These are phyloP conservation scores for Cossypha caffra DNA, from an alignment of 2,797 vertebrate genomes.

Conservation along the genomic window DNA sequence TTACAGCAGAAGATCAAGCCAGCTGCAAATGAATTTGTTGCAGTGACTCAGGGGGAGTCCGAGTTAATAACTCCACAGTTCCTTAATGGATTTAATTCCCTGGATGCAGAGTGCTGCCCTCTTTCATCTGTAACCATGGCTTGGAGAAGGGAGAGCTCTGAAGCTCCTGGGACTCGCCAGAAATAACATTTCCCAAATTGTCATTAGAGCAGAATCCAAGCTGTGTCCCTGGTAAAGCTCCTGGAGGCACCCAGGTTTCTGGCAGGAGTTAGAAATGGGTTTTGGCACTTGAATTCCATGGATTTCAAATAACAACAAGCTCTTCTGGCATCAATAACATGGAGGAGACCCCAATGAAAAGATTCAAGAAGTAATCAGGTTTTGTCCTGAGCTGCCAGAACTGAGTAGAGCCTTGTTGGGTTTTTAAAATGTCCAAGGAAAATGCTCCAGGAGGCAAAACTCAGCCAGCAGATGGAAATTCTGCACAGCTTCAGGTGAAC, in stretches of 20 bases:
- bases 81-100: slow-evolving; percentile 53
- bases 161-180: slow-evolving; percentile 4
- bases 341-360: neutral
- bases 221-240: neutral
- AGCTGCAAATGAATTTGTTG: slow-evolving; percentile 42
- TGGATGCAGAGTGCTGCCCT: slow-evolving; percentile 26
- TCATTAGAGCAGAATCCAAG: neutral
- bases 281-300: neutral
- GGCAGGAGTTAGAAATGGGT: neutral
- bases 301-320: neutral
- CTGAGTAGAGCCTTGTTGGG: neutral
- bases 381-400: neutral
- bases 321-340: neutral
- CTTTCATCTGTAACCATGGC: slow-evolving; percentile 15
- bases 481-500: neutral
- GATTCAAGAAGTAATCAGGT: neutral
- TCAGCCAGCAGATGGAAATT: neutral
- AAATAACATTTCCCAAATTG: slow-evolving; percentile 14
- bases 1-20: slow-evolving; percentile 24
- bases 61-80: slow-evolving; percentile 18
- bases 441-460: neutral
- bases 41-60: slow-evolving; percentile 55
- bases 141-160: slow-evolving; percentile 12
- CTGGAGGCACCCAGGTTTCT: neutral
- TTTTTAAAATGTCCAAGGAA: neutral